A percentile compares a stretch with the other conserved stretches of the same genome.
These are phyloP conservation scores for Anguilla marmorata DNA, from an alignment of 2,797 vertebrate species.

Conservation along the genomic window DNA sequence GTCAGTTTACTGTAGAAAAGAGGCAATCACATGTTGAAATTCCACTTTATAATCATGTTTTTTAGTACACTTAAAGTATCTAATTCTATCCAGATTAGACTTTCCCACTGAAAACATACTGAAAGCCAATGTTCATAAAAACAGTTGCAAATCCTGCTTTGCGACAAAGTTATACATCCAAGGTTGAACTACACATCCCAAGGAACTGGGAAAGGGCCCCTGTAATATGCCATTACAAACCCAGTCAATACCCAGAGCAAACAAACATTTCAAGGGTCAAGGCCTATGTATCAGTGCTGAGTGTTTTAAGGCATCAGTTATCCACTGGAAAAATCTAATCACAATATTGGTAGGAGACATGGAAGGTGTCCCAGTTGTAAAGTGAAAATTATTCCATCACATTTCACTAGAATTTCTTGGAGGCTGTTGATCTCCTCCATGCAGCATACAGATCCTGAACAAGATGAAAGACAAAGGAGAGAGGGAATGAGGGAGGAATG, in stretches of 20 bases:
- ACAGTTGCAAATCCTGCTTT: neutral
- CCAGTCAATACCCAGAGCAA: neutral
- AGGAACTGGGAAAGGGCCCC: neutral
- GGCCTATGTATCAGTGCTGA: constrained; percentile 34
- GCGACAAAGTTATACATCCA: neutral
- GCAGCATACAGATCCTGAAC: neutral
- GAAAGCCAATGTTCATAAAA: neutral
- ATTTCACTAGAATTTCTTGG: constrained; percentile 39
- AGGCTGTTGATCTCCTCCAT: neutral
- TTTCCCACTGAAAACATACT: neutral
- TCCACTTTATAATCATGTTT: neutral
- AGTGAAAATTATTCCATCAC: constrained; percentile 32
- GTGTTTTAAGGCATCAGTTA: constrained; percentile 41
- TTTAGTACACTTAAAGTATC: neutral
- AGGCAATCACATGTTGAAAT: neutral
- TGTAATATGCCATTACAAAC: neutral
- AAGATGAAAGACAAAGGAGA: neutral
- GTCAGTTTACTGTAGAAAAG: constrained; percentile 2
- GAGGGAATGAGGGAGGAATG: neutral
- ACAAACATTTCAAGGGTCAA: constrained; percentile 17
- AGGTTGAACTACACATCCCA: neutral
- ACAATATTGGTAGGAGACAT: constrained; percentile 23
- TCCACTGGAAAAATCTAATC: constrained; percentile 38
- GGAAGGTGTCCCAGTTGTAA: constrained; percentile 36
- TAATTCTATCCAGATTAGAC: neutral